These are phyloP conservation scores for Anoplophora glabripennis DNA, from an alignment of 1,140 invertebrate species.

Conservation along the genomic window DNA sequence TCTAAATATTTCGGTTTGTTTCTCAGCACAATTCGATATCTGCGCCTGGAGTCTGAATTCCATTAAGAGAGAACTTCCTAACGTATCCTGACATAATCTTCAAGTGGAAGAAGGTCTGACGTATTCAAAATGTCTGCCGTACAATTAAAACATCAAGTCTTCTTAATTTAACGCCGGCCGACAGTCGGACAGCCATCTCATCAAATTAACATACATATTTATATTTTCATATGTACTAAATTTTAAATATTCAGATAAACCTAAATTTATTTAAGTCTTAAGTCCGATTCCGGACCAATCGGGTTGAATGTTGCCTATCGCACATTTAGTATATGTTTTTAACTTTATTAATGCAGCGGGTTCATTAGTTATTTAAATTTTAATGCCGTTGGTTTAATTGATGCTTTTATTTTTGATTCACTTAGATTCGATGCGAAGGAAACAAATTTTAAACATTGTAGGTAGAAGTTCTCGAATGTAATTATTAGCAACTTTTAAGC, in stretches of 20 bases:
- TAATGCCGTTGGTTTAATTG: too few relatives aligned
- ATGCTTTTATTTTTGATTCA: too few relatives aligned
- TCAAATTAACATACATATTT: constrained; percentile 28
- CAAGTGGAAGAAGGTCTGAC: constrained; percentile 22
- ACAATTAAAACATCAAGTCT: constrained; percentile 33
- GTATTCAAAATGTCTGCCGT: constrained; percentile 23
- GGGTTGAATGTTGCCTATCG: too few relatives aligned
- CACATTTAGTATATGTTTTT: too few relatives aligned
- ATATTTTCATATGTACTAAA: constrained; percentile 8
- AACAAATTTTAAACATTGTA: too few relatives aligned
- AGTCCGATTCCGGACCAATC: too few relatives aligned
- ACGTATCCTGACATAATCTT: constrained; percentile 30
- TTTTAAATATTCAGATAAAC: constrained; percentile 8
- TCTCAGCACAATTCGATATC: background rate
- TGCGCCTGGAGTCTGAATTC: constrained; percentile 8
- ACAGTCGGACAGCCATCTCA: constrained; percentile 27
- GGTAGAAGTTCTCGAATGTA: too few relatives aligned
- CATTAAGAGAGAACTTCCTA: constrained; percentile 15
- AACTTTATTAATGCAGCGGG: too few relatives aligned
- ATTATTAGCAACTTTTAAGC: too few relatives aligned
- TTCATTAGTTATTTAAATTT: too few relatives aligned
- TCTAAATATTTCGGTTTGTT: constrained; percentile 4
- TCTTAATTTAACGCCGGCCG: constrained; percentile 28
- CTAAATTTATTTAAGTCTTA: constrained; percentile 7
- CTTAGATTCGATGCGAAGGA: too few relatives aligned